phyloP scores from a whole-genome alignment of 1,140 invertebrate genomes.

The Fopius arisanus region DNA sequence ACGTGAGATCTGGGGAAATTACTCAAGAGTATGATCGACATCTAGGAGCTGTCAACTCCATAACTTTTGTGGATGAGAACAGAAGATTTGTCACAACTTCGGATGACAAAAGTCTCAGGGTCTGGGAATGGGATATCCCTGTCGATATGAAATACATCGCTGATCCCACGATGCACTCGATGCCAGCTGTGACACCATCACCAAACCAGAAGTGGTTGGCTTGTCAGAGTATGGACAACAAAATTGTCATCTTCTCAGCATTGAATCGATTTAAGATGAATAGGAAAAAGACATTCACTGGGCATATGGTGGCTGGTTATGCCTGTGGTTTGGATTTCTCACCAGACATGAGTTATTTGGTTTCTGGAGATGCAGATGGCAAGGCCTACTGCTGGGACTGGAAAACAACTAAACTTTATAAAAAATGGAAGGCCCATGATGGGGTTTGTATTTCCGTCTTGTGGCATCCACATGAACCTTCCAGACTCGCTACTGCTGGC shows the following conservation, averaged over 20 bases:
- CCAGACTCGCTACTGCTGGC: constrained; percentile 93
- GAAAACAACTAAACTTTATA: constrained; percentile 98
- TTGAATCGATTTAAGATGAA: constrained; percentile 97
- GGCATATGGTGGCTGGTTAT: constrained; percentile 99
- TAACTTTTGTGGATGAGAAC: constrained; percentile 99
- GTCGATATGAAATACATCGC: constrained; percentile 99
- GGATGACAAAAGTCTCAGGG: constrained; percentile 97
- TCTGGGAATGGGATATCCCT: constrained; percentile 99
- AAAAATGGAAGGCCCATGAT: constrained; percentile 99
- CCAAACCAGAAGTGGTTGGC: constrained; percentile 99
- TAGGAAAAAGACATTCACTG: constrained; percentile 96
- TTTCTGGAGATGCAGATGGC: constrained; percentile 99
- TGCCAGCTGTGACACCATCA: constrained; percentile 93
- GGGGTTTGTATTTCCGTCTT: constrained; percentile 93
- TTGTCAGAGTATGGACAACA: constrained; percentile 99
- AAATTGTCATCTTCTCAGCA: constrained; percentile 97
- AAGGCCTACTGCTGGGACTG: constrained; percentile 99
- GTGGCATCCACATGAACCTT: constrained; percentile 99
- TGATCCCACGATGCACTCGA: constrained; percentile 99
- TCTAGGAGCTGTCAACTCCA: constrained; percentile 97
- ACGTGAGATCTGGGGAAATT: constrained; percentile 91
- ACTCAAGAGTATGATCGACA: constrained; percentile 99
- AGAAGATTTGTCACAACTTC: constrained; percentile 97
- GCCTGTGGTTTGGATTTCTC: constrained; percentile 97
- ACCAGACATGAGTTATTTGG: constrained; percentile 98